These are phyloP conservation scores for Pteronotus mesoamericanus DNA, from an alignment of 2,797 vertebrate genomes.

Conservation along the genomic window DNA sequence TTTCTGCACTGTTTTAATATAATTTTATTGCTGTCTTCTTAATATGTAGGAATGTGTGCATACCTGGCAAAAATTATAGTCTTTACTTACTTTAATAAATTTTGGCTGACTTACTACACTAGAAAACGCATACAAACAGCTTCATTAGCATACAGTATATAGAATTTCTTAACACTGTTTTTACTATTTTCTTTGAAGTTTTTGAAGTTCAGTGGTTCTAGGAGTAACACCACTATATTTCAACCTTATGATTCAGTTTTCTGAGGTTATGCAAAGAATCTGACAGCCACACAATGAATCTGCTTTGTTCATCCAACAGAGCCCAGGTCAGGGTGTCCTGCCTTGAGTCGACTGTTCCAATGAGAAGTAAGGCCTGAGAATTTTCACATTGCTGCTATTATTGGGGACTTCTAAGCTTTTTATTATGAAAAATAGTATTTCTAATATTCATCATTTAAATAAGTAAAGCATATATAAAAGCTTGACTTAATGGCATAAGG, in stretches of 20 bases:
- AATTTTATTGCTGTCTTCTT: background rate
- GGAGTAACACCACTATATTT: background rate
- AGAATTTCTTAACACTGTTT: background rate
- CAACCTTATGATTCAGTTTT: background rate
- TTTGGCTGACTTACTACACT: background rate
- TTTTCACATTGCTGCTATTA: background rate
- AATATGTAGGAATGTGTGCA: background rate
- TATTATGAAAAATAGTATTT: background rate
- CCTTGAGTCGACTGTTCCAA: background rate
- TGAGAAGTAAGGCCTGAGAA: background rate
- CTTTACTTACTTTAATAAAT: background rate
- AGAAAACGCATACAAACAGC: slow-evolving; percentile 19
- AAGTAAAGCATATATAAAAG: background rate
- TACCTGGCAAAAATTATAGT: slow-evolving; percentile 19
- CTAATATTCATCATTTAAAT: background rate
- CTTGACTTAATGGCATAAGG: background rate
- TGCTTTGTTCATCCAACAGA: background rate
- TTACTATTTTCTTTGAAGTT: slow-evolving; percentile 35
- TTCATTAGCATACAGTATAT: background rate
- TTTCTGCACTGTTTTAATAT: slow-evolving; percentile 13
- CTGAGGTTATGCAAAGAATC: background rate
- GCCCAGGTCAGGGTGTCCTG: rapidly evolving
- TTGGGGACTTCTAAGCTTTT: background rate
- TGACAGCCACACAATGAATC: background rate
- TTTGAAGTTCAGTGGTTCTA: slow-evolving; percentile 17